phyloP scores from a whole-genome alignment of 30 jellyfish, hydroid and myxozoan genomes.

The Aurelia aurita complex sp. Pacific region DNA sequence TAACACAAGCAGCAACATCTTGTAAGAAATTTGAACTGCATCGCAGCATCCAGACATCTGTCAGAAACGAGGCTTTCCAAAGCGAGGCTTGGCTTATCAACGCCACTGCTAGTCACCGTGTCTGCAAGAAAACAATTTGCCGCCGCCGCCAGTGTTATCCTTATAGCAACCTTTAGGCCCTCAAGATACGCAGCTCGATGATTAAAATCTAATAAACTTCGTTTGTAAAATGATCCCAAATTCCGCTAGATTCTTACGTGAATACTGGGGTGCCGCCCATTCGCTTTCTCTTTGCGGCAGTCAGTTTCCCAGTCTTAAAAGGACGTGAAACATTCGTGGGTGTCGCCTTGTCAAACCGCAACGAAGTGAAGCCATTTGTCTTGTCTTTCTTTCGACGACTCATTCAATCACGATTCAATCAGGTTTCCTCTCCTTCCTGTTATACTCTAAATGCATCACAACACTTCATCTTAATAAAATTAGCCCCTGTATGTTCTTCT shows the following conservation, averaged over 20 bases:
- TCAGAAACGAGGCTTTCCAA: no score
- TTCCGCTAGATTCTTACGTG: slow-evolving; percentile 6
- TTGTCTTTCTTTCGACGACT: not conserved
- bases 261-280: slow-evolving; percentile 28
- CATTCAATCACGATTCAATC: slow-evolving; percentile 40
- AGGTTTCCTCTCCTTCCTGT: slow-evolving; percentile 28
- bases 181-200: no score
- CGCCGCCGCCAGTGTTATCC: no score
- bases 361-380: slow-evolving; percentile 6
- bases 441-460: slow-evolving; percentile 31
- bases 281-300: slow-evolving; percentile 57
- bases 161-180: no score
- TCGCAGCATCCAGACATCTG: no score
- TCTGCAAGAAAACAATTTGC: no score
- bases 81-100: no score
- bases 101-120: no score
- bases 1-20: no score
- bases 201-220: no score
- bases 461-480: slow-evolving; percentile 8
- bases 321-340: slow-evolving; percentile 69
- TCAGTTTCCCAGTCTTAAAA: slow-evolving; percentile 30
- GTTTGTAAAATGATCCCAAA: not conserved
- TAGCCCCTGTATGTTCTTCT: not conserved
- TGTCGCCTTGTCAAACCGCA: slow-evolving; percentile 69
- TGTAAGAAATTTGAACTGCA: no score